These are phyloP conservation scores for Drosophila insularis DNA, from an alignment of 1,140 invertebrate species.

Conservation along the genomic window DNA sequence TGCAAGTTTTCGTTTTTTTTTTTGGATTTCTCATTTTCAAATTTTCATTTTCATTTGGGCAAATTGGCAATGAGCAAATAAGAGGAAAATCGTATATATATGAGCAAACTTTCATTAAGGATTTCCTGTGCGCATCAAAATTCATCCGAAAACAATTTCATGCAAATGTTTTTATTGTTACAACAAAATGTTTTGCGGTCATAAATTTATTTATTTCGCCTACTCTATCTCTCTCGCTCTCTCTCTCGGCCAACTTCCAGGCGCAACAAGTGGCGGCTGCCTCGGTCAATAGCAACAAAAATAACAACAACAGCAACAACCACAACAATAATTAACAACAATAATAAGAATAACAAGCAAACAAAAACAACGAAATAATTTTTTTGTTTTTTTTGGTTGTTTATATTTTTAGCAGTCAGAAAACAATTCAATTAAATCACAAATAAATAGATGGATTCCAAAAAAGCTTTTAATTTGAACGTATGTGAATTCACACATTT, in stretches of 20 bases:
- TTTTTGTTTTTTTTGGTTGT: conserved; percentile 53
- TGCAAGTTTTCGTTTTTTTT: too few relatives aligned
- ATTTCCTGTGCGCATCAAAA: conserved; percentile 68
- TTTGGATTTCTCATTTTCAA: neutral
- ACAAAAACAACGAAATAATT: conserved; percentile 33
- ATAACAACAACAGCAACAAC: conserved; percentile 34
- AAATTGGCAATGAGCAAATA: neutral
- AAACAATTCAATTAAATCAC: conserved; percentile 78
- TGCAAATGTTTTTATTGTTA: conserved; percentile 43
- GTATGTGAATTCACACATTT: conserved; percentile 17
- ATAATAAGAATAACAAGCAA: conserved; percentile 22
- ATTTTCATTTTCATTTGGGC: neutral
- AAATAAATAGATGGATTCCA: conserved; percentile 72
- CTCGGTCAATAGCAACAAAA: conserved; percentile 12
- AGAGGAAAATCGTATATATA: conserved; percentile 20
- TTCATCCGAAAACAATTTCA: conserved; percentile 67
- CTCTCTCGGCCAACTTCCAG: conserved; percentile 11
- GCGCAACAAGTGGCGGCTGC: conserved; percentile 46
- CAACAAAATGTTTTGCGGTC: conserved; percentile 32
- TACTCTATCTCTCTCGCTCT: neutral
- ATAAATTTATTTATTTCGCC: conserved; percentile 21
- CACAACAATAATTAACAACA: conserved; percentile 27
- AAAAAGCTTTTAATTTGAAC: conserved; percentile 65
- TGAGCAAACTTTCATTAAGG: conserved; percentile 62
- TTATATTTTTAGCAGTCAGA: conserved; percentile 70